Conservation (phyloP, 30 jellyfish, hydroid and myxozoan genomes). For the Cassiopea xamachana region DNA sequence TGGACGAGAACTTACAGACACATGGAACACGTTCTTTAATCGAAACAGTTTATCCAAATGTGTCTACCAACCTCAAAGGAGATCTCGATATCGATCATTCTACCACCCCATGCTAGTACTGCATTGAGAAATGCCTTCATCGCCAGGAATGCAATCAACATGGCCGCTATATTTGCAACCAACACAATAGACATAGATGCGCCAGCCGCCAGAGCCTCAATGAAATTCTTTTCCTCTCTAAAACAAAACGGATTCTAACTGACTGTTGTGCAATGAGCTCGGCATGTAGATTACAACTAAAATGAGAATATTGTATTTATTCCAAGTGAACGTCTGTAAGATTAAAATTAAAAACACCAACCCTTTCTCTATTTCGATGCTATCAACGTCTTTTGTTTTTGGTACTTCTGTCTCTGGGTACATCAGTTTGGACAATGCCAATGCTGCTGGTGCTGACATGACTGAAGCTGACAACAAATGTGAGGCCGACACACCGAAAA, state of each 20-base stretch:
- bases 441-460: constrained; percentile 99
- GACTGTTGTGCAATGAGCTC: no score
- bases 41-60: not conserved
- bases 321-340: not conserved
- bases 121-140: constrained; percentile 79
- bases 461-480: constrained; percentile 94
- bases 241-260: not conserved
- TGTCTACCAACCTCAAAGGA: constrained; percentile 78
- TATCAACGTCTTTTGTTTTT: constrained; percentile 56
- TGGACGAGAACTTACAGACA: no score
- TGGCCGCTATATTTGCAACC: constrained; percentile 94
- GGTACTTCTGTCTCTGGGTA: constrained; percentile 90
- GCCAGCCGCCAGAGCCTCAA: constrained; percentile 97
- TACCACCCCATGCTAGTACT: constrained; percentile 77
- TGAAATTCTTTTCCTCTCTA: constrained; percentile 83
- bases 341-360: not conserved
- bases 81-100: constrained; percentile 64
- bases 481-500: constrained; percentile 89
- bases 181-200: constrained; percentile 90
- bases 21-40: no score
- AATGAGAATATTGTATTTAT: not conserved
- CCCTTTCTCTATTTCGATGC: constrained; percentile 76
- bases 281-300: no score
- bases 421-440: constrained; percentile 91
- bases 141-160: constrained; percentile 90